A percentile compares a stretch with the other conserved stretches of the same genome.
phyloP scores from a whole-genome alignment of 2,113 vertebrate species.

The Syngnathus scovelli region DNA sequence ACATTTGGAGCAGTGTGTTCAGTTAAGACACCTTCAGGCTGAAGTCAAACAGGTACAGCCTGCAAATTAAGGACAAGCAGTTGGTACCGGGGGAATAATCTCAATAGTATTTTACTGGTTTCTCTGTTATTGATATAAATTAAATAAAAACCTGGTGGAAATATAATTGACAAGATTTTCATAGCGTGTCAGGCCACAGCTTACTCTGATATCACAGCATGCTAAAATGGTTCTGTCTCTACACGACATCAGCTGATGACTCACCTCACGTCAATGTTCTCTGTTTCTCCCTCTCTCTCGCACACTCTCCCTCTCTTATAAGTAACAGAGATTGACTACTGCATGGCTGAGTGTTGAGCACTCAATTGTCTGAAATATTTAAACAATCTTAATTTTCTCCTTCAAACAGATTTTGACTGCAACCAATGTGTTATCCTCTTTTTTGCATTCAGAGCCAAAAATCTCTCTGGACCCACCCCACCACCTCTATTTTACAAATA shows the following conservation, averaged over 20 bases:
- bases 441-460: neutral
- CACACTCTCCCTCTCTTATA: neutral
- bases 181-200: neutral
- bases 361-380: neutral
- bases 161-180: neutral
- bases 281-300: neutral
- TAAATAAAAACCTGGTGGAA: neutral
- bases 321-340: neutral
- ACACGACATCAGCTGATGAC: slow-evolving; percentile 44
- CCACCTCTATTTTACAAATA: no score
- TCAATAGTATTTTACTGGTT: neutral
- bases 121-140: neutral
- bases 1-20: slow-evolving; percentile 94
- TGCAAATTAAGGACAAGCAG: neutral
- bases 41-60: slow-evolving; percentile 90
- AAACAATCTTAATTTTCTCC: neutral
- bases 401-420: no score
- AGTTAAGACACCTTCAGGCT: slow-evolving; percentile 92
- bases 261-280: slow-evolving; percentile 42
- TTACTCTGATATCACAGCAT: slow-evolving; percentile 3
- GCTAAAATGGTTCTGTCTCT: slow-evolving; percentile 38
- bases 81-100: neutral
- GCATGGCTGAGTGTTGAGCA: neutral
- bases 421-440: neutral
- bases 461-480: no score